A percentile compares a stretch with the other conserved stretches of the same genome.
Evolutionary conservation across 2,797 vertebrate genomes (phyloP).

Genomic region (Simalia tracyae): DNA sequence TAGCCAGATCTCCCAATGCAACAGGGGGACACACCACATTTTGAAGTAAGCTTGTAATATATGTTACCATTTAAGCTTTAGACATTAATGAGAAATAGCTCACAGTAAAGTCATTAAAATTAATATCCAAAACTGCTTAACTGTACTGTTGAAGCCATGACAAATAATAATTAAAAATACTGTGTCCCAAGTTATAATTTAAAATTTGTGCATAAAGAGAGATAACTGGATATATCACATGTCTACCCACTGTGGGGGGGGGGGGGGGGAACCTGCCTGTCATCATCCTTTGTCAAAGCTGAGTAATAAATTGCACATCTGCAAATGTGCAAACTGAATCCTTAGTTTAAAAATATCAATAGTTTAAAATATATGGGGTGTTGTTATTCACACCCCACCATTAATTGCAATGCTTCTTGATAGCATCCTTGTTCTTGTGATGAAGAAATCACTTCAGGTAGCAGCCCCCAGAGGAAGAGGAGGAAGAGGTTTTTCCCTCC

Average conservation of each 20-base stretch:
- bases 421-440: neutral
- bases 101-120: neutral
- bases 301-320: slow-evolving; percentile 4
- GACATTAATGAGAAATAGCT: neutral
- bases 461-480: neutral
- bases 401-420: neutral
- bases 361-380: neutral
- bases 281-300: neutral
- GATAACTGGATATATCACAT: neutral
- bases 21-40: neutral
- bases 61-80: neutral
- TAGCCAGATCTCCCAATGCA: neutral
- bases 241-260: neutral
- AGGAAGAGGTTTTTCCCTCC: neutral
- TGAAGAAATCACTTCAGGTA: neutral
- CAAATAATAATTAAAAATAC: neutral
- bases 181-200: neutral
- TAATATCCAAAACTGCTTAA: neutral
- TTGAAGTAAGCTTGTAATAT: neutral
- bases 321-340: neutral
- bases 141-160: neutral
- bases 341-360: neutral
- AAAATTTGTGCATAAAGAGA: neutral
- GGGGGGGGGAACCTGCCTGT: too few relatives aligned
- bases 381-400: neutral